A percentile compares a stretch with the other conserved stretches of the same genome.
Conservation (phyloP, 2,888 invertebrate species). For the Oligia latruncula region DNA sequence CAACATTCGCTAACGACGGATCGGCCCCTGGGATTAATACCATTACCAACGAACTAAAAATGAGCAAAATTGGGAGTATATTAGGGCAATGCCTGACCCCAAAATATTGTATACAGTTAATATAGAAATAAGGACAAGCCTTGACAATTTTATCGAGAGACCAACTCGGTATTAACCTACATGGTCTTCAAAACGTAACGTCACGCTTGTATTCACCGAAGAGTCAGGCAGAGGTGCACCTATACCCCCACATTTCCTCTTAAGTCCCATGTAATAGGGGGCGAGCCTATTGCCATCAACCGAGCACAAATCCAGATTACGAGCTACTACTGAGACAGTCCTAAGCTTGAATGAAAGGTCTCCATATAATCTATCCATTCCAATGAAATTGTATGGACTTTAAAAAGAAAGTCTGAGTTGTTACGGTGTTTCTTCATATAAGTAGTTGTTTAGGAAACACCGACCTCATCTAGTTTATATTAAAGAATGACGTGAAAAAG, state of each 20-base stretch:
- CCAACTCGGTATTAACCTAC: not conserved
- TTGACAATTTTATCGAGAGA: not conserved
- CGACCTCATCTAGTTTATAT: no score
- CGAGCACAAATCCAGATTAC: not conserved
- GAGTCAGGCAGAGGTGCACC: not conserved
- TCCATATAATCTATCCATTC: not conserved
- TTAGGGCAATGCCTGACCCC: not conserved
- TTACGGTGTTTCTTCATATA: not conserved
- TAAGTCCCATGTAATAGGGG: not conserved
- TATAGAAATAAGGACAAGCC: not conserved
- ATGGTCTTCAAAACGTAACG: not conserved
- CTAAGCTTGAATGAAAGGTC: not conserved
- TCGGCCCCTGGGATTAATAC: constrained; percentile 11
- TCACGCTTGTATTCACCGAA: not conserved
- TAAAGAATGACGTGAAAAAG: not conserved
- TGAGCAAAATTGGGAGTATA: not conserved
- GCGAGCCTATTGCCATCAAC: no score
- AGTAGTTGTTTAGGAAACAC: no score
- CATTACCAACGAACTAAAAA: constrained; percentile 24
- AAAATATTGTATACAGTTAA: not conserved
- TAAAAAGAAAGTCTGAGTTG: no score
- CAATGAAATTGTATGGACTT: not conserved
- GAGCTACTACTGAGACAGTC: not conserved
- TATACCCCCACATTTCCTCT: not conserved
- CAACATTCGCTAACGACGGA: constrained; percentile 32